A percentile compares a stretch with the other conserved stretches of the same genome.
Evolutionary conservation across 2,888 invertebrate species (phyloP).

Genomic region (Himalopsyche kuldschensis): DNA sequence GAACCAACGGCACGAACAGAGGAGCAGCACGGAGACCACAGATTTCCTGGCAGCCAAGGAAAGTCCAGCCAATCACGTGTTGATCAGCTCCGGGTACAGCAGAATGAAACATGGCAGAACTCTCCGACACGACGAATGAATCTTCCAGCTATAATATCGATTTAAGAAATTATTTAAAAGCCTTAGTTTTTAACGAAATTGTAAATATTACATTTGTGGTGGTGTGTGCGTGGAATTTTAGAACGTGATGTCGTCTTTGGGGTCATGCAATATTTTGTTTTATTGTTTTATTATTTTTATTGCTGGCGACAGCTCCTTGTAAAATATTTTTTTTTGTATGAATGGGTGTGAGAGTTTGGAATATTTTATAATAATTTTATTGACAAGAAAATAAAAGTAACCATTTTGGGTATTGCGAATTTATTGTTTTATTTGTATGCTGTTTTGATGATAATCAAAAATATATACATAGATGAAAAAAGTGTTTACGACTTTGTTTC

Average conservation of each 20-base stretch:
- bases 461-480: too few relatives aligned
- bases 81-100: conserved; percentile 52
- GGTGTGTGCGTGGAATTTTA: conserved; percentile 10
- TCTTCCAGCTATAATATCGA: background rate
- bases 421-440: background rate
- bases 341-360: conserved; percentile 35
- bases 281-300: background rate
- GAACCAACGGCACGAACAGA: background rate
- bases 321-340: conserved; percentile 34
- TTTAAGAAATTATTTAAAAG: conserved; percentile 34
- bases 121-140: conserved; percentile 20
- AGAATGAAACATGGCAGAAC: conserved; percentile 57
- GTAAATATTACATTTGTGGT: conserved; percentile 32
- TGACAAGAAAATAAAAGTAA: conserved; percentile 36
- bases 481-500: too few relatives aligned
- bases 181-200: conserved; percentile 33
- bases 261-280: conserved; percentile 17
- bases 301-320: conserved; percentile 28
- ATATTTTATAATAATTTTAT: conserved; percentile 40
- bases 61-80: conserved; percentile 42
- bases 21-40: background rate
- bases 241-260: conserved; percentile 16
- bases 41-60: background rate
- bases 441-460: too few relatives aligned
- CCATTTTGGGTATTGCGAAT: conserved; percentile 30